phyloP scores from a whole-genome alignment of 2,888 invertebrate species.

The Pharmacophagus antenor region DNA sequence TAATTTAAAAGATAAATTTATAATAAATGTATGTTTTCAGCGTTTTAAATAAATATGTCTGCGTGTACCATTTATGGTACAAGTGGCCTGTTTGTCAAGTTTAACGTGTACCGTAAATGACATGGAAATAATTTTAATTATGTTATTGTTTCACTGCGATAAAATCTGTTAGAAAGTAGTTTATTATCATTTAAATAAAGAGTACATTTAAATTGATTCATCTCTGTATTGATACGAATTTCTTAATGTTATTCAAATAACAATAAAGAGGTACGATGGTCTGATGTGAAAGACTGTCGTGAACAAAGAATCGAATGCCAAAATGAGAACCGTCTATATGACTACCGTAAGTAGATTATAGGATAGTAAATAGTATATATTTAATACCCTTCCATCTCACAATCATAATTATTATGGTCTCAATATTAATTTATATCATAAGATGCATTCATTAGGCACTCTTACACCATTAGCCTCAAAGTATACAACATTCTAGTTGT shows the following conservation, averaged over 20 bases:
- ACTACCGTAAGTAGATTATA: slow-evolving; percentile 23
- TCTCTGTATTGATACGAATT: neutral
- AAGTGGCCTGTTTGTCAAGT: too few relatives aligned
- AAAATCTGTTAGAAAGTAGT: neutral
- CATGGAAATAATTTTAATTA: too few relatives aligned
- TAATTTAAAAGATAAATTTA: too few relatives aligned
- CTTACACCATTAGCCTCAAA: slow-evolving; percentile 68
- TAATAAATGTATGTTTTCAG: neutral
- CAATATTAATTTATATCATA: slow-evolving; percentile 74
- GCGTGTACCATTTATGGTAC: too few relatives aligned
- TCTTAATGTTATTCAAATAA: neutral
- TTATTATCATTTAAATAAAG: neutral
- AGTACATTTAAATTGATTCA: neutral
- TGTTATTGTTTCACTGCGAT: neutral
- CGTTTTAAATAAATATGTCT: too few relatives aligned
- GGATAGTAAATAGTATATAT: slow-evolving; percentile 30
- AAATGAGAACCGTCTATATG: slow-evolving; percentile 13
- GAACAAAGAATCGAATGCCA: slow-evolving; percentile 8
- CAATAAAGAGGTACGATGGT: neutral
- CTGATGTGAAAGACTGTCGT: neutral
- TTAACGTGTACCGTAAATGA: too few relatives aligned
- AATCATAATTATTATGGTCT: slow-evolving; percentile 75
- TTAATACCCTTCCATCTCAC: slow-evolving; percentile 74
- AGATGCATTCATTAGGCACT: slow-evolving; percentile 78
- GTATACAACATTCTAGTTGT: slow-evolving; percentile 40